These are phyloP conservation scores for Oryzias javanicus DNA, from an alignment of 2,113 vertebrate species.

Conservation along the genomic window DNA sequence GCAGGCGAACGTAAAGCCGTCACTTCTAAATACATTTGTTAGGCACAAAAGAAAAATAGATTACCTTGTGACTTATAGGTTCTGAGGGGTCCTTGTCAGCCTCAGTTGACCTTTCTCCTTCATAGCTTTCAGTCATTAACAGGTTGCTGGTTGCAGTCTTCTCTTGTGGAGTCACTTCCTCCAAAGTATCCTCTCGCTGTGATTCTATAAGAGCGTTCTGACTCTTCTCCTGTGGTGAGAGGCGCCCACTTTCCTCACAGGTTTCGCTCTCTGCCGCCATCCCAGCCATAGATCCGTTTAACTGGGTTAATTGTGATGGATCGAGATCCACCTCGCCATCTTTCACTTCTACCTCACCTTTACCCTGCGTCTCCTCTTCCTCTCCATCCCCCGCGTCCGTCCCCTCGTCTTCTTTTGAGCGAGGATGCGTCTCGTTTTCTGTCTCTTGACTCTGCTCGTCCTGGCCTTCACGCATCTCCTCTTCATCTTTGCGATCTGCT, in stretches of 20 bases:
- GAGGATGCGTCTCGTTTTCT: constrained; percentile 11
- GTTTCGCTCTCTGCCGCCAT: constrained; percentile 23
- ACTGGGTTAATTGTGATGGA: constrained; percentile 13
- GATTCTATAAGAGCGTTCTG: not conserved
- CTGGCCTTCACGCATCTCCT: constrained; percentile 2
- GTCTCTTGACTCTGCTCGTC: constrained; percentile 13
- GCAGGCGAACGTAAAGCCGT: not conserved
- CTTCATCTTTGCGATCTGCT: constrained; percentile 5
- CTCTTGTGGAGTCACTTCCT: constrained; percentile 14
- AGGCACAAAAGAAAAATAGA: constrained; percentile 4
- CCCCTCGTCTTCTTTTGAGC: constrained; percentile 23
- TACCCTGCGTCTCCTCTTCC: constrained; percentile 21
- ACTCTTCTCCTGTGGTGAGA: constrained; percentile 5
- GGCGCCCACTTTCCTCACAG: constrained; percentile 16
- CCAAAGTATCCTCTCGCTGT: constrained; percentile 12
- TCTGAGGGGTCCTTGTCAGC: constrained; percentile 20
- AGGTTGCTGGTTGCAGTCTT: constrained; percentile 8
- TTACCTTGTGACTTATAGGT: constrained; percentile 60
- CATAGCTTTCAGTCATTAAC: constrained; percentile 15
- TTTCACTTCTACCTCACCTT: constrained; percentile 24
- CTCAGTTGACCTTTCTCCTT: constrained; percentile 21
- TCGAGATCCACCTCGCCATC: constrained; percentile 16
- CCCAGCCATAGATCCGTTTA: constrained; percentile 18
- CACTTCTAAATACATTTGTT: not conserved
- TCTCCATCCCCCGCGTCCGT: constrained; percentile 21